Percentiles rank a stretch among this genome's conserved stretches.
These are phyloP conservation scores for Melolontha melolontha DNA, from an alignment of 2,888 invertebrate genomes.

Conservation along the genomic window DNA sequence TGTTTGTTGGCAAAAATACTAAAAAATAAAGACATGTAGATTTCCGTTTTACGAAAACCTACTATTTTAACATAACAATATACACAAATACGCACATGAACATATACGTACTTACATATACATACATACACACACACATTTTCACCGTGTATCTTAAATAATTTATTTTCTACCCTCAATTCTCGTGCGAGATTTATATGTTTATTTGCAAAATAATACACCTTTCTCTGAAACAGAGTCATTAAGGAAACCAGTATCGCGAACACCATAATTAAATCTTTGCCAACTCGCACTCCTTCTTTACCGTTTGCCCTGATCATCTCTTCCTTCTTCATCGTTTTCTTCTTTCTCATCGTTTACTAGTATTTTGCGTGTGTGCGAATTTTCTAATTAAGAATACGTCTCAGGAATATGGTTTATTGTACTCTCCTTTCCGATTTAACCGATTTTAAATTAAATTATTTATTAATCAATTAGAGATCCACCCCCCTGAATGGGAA, in stretches of 20 bases:
- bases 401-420: conserved; percentile 46
- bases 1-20: too few relatives aligned
- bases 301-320: not conserved
- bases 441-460: conserved; percentile 48
- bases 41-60: too few relatives aligned
- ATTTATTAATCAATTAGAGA: conserved; percentile 48
- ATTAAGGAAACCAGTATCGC: conserved; percentile 31
- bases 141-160: too few relatives aligned
- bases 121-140: too few relatives aligned
- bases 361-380: conserved; percentile 21
- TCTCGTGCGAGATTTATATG: not conserved
- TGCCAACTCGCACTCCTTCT: conserved; percentile 4
- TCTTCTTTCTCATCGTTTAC: conserved; percentile 1
- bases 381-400: conserved; percentile 49
- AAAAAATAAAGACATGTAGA: too few relatives aligned
- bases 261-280: conserved; percentile 33
- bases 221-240: conserved; percentile 8
- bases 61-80: too few relatives aligned
- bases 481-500: too few relatives aligned
- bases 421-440: conserved; percentile 42
- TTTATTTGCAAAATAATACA: conserved; percentile 35
- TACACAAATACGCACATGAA: too few relatives aligned
- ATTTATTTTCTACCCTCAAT: too few relatives aligned
- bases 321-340: not conserved
- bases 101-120: too few relatives aligned